A percentile compares a stretch with the other conserved stretches of the same genome.
phyloP scores from a whole-genome alignment of 92 coral and sea anemone genomes.

The Siderastrea siderea region DNA sequence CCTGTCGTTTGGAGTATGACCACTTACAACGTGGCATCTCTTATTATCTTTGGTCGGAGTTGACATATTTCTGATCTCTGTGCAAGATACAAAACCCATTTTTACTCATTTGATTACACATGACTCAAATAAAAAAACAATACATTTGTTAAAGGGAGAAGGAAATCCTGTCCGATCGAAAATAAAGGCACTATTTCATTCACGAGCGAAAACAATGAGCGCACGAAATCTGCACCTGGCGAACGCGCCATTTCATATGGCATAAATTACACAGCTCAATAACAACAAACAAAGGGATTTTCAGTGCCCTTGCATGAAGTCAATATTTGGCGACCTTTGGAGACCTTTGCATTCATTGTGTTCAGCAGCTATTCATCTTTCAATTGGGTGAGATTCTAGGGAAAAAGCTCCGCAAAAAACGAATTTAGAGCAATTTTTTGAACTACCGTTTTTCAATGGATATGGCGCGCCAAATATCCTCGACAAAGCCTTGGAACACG shows the following conservation, averaged over 20 bases:
- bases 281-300: slow-evolving; percentile 11
- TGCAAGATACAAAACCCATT: slow-evolving; percentile 1
- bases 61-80: neutral
- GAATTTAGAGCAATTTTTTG: neutral
- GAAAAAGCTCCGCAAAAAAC: neutral
- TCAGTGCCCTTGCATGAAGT: neutral
- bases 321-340: slow-evolving; percentile 14
- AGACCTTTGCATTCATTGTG: slow-evolving; percentile 7
- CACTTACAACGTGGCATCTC: slow-evolving; percentile 20
- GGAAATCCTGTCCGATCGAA: neutral
- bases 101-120: neutral
- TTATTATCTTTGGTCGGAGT: slow-evolving; percentile 8
- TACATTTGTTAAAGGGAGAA: neutral
- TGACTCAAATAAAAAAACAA: neutral
- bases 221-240: neutral
- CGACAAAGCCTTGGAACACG: neutral
- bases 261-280: slow-evolving; percentile 20
- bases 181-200: no score
- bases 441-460: neutral
- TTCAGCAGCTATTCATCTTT: slow-evolving; percentile 5
- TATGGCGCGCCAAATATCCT: no score
- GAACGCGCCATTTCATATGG: neutral
- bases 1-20: slow-evolving; percentile 26
- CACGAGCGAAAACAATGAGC: neutral
- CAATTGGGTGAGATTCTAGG: neutral